phyloP scores from a whole-genome alignment of 2,888 invertebrate species.

The Euplexia lucipara region DNA sequence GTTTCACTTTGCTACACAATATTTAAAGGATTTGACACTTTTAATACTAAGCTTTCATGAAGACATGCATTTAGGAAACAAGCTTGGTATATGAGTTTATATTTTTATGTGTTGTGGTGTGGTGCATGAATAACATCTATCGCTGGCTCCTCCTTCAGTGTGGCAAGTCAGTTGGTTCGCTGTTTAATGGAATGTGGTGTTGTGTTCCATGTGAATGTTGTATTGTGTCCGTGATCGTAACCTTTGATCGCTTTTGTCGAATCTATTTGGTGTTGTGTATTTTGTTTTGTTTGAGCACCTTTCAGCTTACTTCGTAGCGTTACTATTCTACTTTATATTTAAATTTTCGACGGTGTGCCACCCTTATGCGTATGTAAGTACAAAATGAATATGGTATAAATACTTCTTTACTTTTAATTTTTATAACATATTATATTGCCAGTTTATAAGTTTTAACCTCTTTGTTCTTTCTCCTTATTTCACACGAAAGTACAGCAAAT shows the following conservation, averaged over 20 bases:
- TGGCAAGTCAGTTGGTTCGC: conserved; percentile 68
- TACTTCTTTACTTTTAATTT: conserved; percentile 25
- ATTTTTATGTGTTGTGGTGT: conserved; percentile 74
- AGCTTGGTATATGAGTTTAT: conserved; percentile 61
- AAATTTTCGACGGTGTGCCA: conserved; percentile 79
- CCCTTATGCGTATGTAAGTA: conserved; percentile 76
- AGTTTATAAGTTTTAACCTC: conserved; percentile 27
- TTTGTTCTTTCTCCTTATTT: conserved; percentile 38
- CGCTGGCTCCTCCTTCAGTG: conserved; percentile 74
- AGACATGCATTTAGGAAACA: conserved; percentile 65
- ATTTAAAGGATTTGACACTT: conserved; percentile 43
- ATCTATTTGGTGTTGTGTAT: conserved; percentile 67
- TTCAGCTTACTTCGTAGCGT: conserved; percentile 62
- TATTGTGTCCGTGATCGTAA: conserved; percentile 68
- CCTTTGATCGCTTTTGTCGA: conserved; percentile 85
- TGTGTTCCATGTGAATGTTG: conserved; percentile 79
- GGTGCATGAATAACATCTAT: conserved; percentile 91
- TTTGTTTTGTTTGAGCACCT: conserved; percentile 58
- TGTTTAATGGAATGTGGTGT: conserved; percentile 85
- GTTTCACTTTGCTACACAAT: conserved; percentile 36
- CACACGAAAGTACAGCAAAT: conserved; percentile 35
- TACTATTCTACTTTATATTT: conserved; percentile 50
- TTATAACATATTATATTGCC: conserved; percentile 10
- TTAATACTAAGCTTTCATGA: conserved; percentile 37
- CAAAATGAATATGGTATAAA: conserved; percentile 50